Evolutionary conservation across 2,888 invertebrate species (phyloP).

Genomic region (Drosophila bunnanda): DNA sequence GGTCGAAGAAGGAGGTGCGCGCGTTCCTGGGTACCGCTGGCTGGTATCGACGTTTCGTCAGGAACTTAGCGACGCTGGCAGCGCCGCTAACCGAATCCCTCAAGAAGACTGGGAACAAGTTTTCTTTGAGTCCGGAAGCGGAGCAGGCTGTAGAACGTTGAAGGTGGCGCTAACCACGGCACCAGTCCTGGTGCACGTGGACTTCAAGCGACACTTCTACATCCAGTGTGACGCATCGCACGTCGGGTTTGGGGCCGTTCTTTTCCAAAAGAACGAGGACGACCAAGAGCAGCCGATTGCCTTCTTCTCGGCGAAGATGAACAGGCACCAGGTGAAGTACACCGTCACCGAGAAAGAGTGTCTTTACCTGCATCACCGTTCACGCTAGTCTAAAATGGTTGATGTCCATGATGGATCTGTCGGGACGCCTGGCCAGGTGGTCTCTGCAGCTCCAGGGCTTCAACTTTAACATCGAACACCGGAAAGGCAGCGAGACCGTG

Average conservation of each 20-base stretch:
- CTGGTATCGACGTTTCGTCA: neutral
- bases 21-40: neutral
- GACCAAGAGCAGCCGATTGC: neutral
- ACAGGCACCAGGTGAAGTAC: neutral
- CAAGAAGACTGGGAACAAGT: neutral
- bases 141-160: neutral
- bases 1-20: neutral
- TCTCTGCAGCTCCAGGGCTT: no score
- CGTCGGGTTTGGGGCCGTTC: neutral
- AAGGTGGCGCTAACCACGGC: neutral
- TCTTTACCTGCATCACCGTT: no score
- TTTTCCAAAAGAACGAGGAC: neutral
- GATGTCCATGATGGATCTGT: no score
- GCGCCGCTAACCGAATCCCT: neutral
- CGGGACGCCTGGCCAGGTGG: no score
- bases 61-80: no score
- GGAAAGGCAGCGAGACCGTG: no score
- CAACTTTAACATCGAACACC: no score
- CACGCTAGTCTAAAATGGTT: no score
- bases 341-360: neutral
- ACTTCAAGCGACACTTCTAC: neutral
- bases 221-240: neutral
- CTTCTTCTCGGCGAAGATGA: neutral
- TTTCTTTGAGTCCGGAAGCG: neutral
- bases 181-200: neutral